phyloP scores from a whole-genome alignment of 2,797 vertebrate species.

The Manis pentadactyla region DNA sequence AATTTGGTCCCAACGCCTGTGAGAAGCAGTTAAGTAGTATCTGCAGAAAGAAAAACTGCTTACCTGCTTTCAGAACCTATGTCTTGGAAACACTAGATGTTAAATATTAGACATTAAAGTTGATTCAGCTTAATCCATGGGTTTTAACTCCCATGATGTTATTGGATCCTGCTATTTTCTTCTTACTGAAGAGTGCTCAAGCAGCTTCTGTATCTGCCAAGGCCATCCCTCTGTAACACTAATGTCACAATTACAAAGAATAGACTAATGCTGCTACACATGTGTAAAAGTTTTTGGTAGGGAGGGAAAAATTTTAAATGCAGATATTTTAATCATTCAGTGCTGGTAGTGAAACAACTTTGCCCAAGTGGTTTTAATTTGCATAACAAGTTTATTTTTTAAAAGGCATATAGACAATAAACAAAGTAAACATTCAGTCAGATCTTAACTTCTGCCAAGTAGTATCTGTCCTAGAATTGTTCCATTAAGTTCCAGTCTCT shows the following conservation, averaged over 20 bases:
- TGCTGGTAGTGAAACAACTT: slow-evolving; percentile 68
- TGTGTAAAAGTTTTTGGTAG: slow-evolving; percentile 64
- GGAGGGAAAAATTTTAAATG: not conserved
- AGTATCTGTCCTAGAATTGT: slow-evolving; percentile 65
- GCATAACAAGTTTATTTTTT: slow-evolving; percentile 80
- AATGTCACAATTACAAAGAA: slow-evolving; percentile 60
- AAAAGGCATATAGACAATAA: slow-evolving; percentile 79
- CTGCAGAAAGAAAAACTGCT: not conserved
- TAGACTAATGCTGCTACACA: slow-evolving; percentile 36
- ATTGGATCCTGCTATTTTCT: not conserved
- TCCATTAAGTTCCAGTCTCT: slow-evolving; percentile 62
- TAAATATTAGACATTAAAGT: not conserved
- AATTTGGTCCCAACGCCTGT: not conserved
- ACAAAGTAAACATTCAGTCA: slow-evolving; percentile 82
- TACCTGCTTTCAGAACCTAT: not conserved
- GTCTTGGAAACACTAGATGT: not conserved
- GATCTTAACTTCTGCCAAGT: slow-evolving; percentile 71
- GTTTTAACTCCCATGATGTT: not conserved
- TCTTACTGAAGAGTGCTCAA: not conserved
- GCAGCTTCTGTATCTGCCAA: not conserved
- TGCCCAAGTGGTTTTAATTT: slow-evolving; percentile 72
- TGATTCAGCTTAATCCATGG: not conserved
- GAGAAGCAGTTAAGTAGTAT: not conserved
- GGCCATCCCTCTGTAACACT: not conserved
- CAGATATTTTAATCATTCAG: slow-evolving; percentile 28